phyloP scores from a whole-genome alignment of 2,797 vertebrate genomes.

The Malurus splendens region DNA sequence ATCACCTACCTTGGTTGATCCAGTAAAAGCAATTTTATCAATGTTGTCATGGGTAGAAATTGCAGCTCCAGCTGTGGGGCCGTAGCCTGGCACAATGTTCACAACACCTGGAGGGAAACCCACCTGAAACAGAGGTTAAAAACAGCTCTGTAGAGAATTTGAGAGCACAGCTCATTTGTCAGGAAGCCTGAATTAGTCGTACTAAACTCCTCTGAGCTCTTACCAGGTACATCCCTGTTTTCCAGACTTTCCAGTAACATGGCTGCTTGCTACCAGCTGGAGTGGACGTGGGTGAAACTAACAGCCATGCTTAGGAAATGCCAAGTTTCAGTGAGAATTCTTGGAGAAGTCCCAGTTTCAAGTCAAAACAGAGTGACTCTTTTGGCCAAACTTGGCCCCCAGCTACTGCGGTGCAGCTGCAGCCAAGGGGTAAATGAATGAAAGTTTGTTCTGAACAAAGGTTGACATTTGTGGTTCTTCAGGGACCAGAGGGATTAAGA shows the following conservation, averaged over 20 bases:
- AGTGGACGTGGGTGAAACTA: neutral
- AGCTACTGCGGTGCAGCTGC: conserved; percentile 30
- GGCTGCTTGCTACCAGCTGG: conserved; percentile 17
- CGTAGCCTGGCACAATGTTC: conserved; percentile 91
- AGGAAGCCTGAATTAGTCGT: neutral
- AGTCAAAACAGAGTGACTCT: neutral
- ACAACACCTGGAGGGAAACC: conserved; percentile 93
- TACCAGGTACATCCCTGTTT: neutral
- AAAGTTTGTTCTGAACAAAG: conserved; percentile 57
- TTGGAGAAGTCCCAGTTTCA: conserved; percentile 28
- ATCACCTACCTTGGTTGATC: conserved; percentile 84
- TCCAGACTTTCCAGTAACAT: neutral
- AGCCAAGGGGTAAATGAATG: conserved; percentile 42
- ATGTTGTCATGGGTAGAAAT: conserved; percentile 86
- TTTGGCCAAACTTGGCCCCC: conserved; percentile 23
- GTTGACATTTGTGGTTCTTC: conserved; percentile 54
- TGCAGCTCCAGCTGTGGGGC: conserved; percentile 87
- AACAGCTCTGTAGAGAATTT: neutral
- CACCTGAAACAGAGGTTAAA: conserved; percentile 63
- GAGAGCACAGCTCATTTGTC: neutral
- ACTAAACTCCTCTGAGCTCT: neutral
- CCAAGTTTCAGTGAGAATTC: conserved; percentile 31
- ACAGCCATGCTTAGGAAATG: conserved; percentile 29
- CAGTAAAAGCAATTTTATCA: conserved; percentile 94
- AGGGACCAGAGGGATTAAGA: conserved; percentile 47